These are phyloP conservation scores for Penaeus indicus DNA, from an alignment of 1,140 invertebrate species.

Conservation along the genomic window DNA sequence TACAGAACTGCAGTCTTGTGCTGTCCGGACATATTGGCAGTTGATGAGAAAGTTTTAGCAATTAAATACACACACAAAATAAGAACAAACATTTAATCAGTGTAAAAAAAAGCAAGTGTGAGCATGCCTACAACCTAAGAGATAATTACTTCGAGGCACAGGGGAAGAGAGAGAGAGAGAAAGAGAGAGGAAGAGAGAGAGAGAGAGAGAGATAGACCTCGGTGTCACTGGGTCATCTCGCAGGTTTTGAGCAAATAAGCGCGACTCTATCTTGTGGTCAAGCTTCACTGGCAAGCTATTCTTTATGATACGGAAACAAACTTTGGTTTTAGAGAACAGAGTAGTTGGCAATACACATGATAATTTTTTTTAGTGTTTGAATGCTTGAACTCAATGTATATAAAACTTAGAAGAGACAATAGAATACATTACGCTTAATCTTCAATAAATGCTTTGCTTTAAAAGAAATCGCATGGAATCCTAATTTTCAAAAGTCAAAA, in stretches of 20 bases:
- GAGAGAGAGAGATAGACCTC: neutral
- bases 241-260: constrained; percentile 36
- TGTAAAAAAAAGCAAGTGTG: neutral
- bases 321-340: constrained; percentile 32
- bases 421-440: too few species aligned
- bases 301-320: constrained; percentile 5
- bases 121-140: too few species aligned
- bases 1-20: too few species aligned
- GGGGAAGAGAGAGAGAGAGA: neutral
- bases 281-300: neutral
- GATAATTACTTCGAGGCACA: too few species aligned
- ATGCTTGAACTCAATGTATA: neutral
- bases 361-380: neutral
- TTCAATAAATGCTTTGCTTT: neutral
- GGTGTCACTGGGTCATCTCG: neutral
- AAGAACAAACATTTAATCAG: too few species aligned
- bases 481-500: neutral
- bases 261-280: constrained; percentile 28
- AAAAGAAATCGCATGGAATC: neutral
- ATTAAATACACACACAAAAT: too few species aligned
- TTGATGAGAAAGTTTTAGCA: too few species aligned
- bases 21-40: too few species aligned
- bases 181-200: too few species aligned
- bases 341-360: neutral
- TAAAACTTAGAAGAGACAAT: neutral